Evolutionary conservation across 2,113 vertebrate species (phyloP).

Genomic region (Paralichthys olivaceus): DNA sequence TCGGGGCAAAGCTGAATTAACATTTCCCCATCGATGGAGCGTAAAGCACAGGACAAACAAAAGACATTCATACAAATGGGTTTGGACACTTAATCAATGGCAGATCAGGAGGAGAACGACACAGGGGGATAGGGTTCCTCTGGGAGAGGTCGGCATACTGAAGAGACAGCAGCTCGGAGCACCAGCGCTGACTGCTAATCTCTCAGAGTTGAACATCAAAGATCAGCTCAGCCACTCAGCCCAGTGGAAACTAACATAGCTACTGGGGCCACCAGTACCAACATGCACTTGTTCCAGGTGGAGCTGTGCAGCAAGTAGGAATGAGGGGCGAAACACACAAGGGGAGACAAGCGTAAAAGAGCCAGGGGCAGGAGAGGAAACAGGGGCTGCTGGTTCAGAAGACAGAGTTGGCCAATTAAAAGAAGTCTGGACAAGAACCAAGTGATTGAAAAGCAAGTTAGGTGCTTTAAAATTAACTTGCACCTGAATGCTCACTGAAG

Average conservation of each 20-base stretch:
- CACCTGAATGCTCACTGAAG: background rate
- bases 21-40: conserved; percentile 38
- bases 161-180: conserved; percentile 1
- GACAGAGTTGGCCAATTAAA: conserved; percentile 13
- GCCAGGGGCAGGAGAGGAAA: background rate
- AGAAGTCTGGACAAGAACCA: conserved; percentile 17
- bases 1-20: conserved; percentile 34
- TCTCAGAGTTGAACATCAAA: conserved; percentile 86
- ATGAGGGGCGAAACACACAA: background rate
- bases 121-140: background rate
- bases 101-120: conserved; percentile 40
- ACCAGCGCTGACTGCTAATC: background rate
- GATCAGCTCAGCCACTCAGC: conserved; percentile 71
- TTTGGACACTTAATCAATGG: conserved; percentile 58
- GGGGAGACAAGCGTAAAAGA: background rate
- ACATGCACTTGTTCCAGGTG: conserved; percentile 79
- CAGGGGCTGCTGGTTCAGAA: conserved; percentile 10
- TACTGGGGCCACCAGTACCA: conserved; percentile 89
- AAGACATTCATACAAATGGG: conserved; percentile 45
- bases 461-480: background rate
- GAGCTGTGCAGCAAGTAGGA: conserved; percentile 27
- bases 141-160: conserved; percentile 23
- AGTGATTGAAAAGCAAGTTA: background rate
- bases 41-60: conserved; percentile 30
- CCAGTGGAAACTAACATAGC: conserved; percentile 81